Conservation (phyloP, 2,113 vertebrate species). For the Dipodomys spectabilis region DNA sequence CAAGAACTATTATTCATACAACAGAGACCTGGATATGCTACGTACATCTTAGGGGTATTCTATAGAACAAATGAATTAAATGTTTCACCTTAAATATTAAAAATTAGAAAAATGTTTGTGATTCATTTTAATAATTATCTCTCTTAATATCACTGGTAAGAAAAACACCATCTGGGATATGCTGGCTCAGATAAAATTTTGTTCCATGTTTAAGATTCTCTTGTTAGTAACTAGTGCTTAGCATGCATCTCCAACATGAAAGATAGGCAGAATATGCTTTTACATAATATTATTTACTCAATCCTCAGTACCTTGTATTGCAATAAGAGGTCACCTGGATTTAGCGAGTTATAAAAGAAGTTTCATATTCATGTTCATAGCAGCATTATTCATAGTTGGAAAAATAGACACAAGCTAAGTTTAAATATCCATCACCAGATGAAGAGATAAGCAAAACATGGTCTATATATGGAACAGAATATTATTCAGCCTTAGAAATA, state of each 20-base stretch:
- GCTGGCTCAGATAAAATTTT: not conserved
- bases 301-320: not conserved
- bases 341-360: not conserved
- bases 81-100: not conserved
- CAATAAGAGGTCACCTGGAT: not conserved
- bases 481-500: not conserved
- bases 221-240: not conserved
- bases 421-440: not conserved
- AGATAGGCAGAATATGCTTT: not conserved
- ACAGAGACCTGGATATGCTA: not conserved
- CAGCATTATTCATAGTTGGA: not conserved
- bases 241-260: not conserved
- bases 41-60: not conserved
- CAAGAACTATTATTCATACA: not conserved
- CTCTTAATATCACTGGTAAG: not conserved
- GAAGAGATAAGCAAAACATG: not conserved
- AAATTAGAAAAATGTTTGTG: not conserved
- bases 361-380: not conserved
- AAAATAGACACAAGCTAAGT: not conserved
- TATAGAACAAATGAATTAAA: not conserved
- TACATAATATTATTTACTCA: not conserved
- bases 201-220: not conserved
- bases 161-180: not conserved
- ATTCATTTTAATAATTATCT: not conserved
- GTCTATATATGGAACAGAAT: no score